Evolutionary conservation across 2,113 vertebrate genomes (phyloP).

Genomic region (Parus major): DNA sequence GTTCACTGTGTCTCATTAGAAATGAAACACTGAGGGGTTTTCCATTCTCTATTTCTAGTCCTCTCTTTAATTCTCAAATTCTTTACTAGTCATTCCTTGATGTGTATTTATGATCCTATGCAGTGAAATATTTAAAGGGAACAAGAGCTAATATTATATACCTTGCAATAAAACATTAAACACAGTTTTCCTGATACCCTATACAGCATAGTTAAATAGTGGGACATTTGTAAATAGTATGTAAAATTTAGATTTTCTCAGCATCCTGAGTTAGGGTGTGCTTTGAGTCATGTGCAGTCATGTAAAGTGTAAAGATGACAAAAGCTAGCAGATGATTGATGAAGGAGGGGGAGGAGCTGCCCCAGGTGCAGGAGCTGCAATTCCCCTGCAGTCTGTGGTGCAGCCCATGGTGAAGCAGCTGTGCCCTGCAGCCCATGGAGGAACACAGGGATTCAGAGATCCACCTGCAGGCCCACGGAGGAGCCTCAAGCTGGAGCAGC

Average conservation of each 20-base stretch:
- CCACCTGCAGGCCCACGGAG: not conserved
- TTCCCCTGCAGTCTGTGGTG: not conserved
- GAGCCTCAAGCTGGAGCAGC: fast-evolving
- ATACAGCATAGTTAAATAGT: not conserved
- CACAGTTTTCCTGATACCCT: not conserved
- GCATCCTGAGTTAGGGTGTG: not conserved
- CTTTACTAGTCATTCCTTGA: not conserved
- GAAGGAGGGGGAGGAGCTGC: not conserved
- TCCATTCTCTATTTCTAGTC: not conserved
- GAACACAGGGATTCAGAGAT: not conserved
- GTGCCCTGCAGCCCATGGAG: not conserved
- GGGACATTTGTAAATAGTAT: not conserved
- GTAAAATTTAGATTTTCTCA: not conserved
- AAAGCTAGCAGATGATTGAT: not conserved
- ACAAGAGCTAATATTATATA: not conserved
- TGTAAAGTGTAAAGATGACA: not conserved
- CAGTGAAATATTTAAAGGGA: not conserved
- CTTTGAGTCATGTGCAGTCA: not conserved
- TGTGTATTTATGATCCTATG: not conserved
- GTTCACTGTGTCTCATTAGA: not conserved
- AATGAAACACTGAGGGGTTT: not conserved
- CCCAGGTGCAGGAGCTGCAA: not conserved
- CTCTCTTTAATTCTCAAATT: not conserved
- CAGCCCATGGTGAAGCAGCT: not conserved
- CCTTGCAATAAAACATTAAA: not conserved